phyloP scores from a whole-genome alignment of 2,113 vertebrate genomes.

The Anolis sagrei region DNA sequence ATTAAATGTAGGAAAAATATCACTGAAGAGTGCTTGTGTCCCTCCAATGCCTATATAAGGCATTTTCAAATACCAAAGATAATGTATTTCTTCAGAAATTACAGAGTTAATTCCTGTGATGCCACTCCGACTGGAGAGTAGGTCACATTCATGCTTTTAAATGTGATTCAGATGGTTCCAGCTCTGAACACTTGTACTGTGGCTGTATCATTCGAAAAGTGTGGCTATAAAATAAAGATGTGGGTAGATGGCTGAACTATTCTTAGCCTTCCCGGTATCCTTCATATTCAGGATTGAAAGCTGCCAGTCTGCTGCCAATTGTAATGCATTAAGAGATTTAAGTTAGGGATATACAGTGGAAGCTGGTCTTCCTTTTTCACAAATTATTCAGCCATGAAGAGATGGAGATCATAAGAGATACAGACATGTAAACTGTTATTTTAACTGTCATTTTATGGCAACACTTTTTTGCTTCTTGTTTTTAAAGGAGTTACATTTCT shows the following conservation, averaged over 20 bases:
- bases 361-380: background rate
- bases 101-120: background rate
- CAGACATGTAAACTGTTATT: background rate
- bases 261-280: background rate
- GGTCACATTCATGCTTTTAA: conserved; percentile 5
- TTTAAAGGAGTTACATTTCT: background rate
- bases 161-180: conserved; percentile 7
- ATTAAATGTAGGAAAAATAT: background rate
- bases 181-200: background rate
- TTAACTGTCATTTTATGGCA: background rate
- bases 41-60: background rate
- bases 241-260: background rate
- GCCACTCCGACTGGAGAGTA: background rate
- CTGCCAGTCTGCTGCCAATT: conserved; percentile 1
- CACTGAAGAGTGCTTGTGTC: background rate
- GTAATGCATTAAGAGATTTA: background rate
- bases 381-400: background rate
- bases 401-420: background rate
- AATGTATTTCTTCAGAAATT: background rate
- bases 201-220: background rate
- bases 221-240: background rate
- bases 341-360: background rate
- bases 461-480: background rate
- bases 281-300: background rate
- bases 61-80: background rate